A percentile compares a stretch with the other conserved stretches of the same genome.
Conservation (phyloP, 1,140 invertebrate species). For the Platyura marginata region DNA sequence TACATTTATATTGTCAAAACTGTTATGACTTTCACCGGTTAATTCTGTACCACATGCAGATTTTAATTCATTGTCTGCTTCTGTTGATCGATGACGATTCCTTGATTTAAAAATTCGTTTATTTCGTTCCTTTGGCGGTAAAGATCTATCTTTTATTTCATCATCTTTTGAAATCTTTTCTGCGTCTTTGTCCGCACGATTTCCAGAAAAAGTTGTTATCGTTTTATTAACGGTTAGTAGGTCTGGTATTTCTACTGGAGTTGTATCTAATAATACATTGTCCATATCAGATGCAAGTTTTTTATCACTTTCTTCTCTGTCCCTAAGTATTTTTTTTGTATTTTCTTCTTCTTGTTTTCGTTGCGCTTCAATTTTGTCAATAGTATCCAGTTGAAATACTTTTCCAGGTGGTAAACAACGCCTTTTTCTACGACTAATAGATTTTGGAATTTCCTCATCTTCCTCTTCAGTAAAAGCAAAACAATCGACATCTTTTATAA, state of each 20-base stretch:
- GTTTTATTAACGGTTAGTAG: conserved; percentile 24
- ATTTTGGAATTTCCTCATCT: conserved; percentile 11
- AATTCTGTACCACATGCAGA: too few relatives aligned
- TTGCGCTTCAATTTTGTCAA: neutral
- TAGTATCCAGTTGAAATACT: neutral
- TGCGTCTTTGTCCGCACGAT: conserved; percentile 26
- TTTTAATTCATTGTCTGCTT: too few relatives aligned
- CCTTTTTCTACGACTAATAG: neutral
- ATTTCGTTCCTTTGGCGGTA: conserved; percentile 18
- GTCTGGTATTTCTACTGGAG: conserved; percentile 29
- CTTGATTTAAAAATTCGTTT: conserved; percentile 21
- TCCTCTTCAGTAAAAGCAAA: conserved; percentile 37
- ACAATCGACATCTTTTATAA: conserved; percentile 5
- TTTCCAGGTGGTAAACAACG: neutral
- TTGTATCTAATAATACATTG: conserved; percentile 32
- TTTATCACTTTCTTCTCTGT: conserved; percentile 20
- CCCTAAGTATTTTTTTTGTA: neutral
- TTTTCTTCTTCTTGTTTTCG: neutral
- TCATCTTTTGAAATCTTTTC: conserved; percentile 22
- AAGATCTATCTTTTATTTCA: conserved; percentile 9
- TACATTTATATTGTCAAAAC: too few relatives aligned
- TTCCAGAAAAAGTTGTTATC: conserved; percentile 29
- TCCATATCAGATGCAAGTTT: conserved; percentile 31
- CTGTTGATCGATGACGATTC: conserved; percentile 5
- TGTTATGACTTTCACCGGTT: too few relatives aligned